Percentiles rank a stretch among this genome's conserved stretches.
Conservation (phyloP, 2,888 invertebrate species). For the Drosophila imparisetae region DNA sequence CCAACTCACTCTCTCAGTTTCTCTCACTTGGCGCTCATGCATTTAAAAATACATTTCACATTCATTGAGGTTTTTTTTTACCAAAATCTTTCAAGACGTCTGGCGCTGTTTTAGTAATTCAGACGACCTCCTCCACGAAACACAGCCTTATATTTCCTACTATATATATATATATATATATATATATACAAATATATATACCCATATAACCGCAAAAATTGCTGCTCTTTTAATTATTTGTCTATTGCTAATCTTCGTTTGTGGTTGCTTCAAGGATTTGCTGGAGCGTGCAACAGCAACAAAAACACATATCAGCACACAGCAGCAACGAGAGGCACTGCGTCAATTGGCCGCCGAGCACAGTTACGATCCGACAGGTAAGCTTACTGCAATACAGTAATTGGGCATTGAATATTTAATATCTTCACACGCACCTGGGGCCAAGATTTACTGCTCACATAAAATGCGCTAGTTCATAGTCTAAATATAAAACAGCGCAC, state of each 20-base stretch:
- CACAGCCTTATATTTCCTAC: conserved; percentile 26
- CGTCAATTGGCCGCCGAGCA: conserved; percentile 65
- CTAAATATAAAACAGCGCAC: conserved; percentile 63
- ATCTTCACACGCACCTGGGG: conserved; percentile 42
- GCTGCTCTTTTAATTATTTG: conserved; percentile 44
- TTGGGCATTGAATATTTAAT: not conserved
- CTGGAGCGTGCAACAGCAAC: conserved; percentile 62
- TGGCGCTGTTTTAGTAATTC: conserved; percentile 59
- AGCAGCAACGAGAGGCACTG: conserved; percentile 56
- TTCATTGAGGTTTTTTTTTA: conserved; percentile 45
- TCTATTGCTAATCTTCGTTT: conserved; percentile 55
- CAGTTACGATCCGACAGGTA: conserved; percentile 64
- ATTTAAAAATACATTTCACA: conserved; percentile 68
- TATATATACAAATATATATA: conserved; percentile 13
- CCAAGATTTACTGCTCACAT: conserved; percentile 25
- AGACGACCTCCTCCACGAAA: conserved; percentile 54
- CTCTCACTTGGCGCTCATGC: conserved; percentile 44
- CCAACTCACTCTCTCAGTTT: conserved; percentile 11
- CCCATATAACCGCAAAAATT: conserved; percentile 49
- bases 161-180: conserved; percentile 13
- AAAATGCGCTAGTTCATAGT: conserved; percentile 71
- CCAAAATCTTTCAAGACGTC: conserved; percentile 39
- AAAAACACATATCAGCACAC: conserved; percentile 43
- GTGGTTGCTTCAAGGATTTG: conserved; percentile 79
- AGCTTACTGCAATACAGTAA: not conserved